Evolutionary conservation across 2,113 vertebrate genomes (phyloP).

Genomic region (Cynoglossus semilaevis): DNA sequence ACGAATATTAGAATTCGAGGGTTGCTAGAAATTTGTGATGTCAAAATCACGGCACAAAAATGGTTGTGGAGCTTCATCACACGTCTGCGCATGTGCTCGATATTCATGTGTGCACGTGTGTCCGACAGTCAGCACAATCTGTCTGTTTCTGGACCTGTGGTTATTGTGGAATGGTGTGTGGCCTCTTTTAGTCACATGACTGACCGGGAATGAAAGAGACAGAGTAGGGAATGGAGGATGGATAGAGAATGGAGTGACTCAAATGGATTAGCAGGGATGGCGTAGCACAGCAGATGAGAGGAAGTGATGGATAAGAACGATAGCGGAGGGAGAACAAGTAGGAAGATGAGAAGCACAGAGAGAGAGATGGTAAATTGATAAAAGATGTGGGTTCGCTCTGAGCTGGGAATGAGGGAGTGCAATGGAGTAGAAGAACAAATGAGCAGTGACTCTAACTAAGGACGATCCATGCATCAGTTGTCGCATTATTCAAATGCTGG

Average conservation of each 20-base stretch:
- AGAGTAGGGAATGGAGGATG: neutral
- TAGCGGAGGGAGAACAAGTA: neutral
- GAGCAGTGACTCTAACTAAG: constrained; percentile 1
- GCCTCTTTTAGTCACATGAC: constrained; percentile 32
- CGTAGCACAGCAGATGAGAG: neutral
- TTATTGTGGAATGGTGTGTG: constrained; percentile 19
- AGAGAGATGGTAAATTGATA: neutral
- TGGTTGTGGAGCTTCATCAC: no score
- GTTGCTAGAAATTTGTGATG: no score
- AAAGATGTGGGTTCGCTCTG: neutral
- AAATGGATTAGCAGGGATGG: no score
- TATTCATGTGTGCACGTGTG: constrained; percentile 17
- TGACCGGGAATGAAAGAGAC: constrained; percentile 7
- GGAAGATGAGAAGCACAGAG: neutral
- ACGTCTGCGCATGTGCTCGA: constrained; percentile 5
- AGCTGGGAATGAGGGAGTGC: neutral
- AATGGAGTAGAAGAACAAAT: constrained; percentile 4
- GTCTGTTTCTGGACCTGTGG: constrained; percentile 5
- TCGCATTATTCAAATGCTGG: constrained; percentile 6
- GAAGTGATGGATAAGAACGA: neutral
- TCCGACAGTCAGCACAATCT: constrained; percentile 13
- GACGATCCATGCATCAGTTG: constrained; percentile 12
- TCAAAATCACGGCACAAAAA: no score
- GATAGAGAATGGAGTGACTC: neutral
- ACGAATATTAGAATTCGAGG: no score